Evolutionary conservation across 2,888 invertebrate genomes (phyloP), one percentile per base, ranked within the genome.

Genomic region (Mamestra brassicae): DNA sequence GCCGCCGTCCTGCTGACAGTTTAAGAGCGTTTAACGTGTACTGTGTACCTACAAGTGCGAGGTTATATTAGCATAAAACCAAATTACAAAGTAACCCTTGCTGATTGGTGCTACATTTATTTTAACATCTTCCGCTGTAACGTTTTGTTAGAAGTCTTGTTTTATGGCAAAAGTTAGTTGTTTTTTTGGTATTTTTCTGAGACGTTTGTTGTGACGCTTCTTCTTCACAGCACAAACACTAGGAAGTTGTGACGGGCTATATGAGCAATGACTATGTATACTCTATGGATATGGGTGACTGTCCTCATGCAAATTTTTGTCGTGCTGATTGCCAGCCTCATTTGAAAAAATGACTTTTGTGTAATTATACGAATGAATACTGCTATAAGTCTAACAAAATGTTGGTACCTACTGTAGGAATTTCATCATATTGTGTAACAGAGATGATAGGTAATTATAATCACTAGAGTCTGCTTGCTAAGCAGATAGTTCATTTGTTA

Each of bases 71-170:
- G 42, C 78, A 78, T 83, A 72, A 86, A 87, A 82, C 69, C 79
- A 81, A 81, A 87, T 85, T 83, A 84, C 83, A 81, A 81, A 87
- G 78, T 75, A 78, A 61, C 71, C 60, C 64, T 55, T 47, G 38
- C 64, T 38, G 67, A 61, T 61, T 47, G 50, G 54, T 38, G 67
- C 78, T 60, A 34, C 61, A 65, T 71, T 71, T 61, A 81, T 72
- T 77, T 77, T 75, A 72, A 55, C 69, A 67, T 78, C 36, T 62
- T 55, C 81, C 77, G 70, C 66, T 62, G 71, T 26, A 54, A 60
- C 65, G 26, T 61, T 70, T 52, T 63, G 66, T 76, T 62, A 54
- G 34, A 10, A 52, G 15, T 45, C 26, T 26, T 34, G 63, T 58
- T 64, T 60, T 63, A 63, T 50, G 15, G 52, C 57, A 38, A 61